Evolutionary conservation across 2,888 invertebrate genomes (phyloP), one percentile per base, ranked within the genome.

Genomic region (Caenorhabditis virilis): DNA sequence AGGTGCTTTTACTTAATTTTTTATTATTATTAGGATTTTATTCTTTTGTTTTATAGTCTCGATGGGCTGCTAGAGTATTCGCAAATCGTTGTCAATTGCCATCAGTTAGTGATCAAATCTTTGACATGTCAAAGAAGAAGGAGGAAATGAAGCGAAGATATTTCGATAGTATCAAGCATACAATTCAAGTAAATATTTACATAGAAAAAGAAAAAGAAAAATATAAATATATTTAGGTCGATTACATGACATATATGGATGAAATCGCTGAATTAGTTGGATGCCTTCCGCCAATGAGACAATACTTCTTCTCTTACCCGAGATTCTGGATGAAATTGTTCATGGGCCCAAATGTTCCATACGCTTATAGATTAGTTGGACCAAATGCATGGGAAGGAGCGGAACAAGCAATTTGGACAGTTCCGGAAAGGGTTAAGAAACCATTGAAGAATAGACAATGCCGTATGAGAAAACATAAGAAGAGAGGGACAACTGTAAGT

Each of bases 211-310:
- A n/a, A n/a, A n/a, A n/a, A n/a, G n/a, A n/a, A n/a, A n/a, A n/a
- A n/a, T n/a, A n/a, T n/a, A n/a, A n/a, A n/a, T n/a, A n/a, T n/a
- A n/a, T n/a, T n/a, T n/a, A n/a, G n/a, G 79, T 76, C 2, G 78
- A 80, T 46, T 78, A 74, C 51, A 58, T 80, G 46, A 69, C 73
- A 20, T 82, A 79, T 64, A 79, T 82, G 80, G 82, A 82, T 49
- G 80, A 82, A 52, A 48, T 82, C 15, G 80, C 82, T 3, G 62
- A 61, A 26, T 50, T 78, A 4, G 62, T 82, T 20, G 81, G 81
- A 9, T 78, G 78, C 53, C 64, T 66, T 30, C 82, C 82, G 13
- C 56, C 63, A 25, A 55, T 80, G 46, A 59, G 54, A 16, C 61
- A 79, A 69, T 65, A 70, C 18, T 52, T 79, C 27, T 63, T 70